Evolutionary conservation across 2,113 vertebrate genomes (phyloP).

Genomic region (Gopherus evgoodei): DNA sequence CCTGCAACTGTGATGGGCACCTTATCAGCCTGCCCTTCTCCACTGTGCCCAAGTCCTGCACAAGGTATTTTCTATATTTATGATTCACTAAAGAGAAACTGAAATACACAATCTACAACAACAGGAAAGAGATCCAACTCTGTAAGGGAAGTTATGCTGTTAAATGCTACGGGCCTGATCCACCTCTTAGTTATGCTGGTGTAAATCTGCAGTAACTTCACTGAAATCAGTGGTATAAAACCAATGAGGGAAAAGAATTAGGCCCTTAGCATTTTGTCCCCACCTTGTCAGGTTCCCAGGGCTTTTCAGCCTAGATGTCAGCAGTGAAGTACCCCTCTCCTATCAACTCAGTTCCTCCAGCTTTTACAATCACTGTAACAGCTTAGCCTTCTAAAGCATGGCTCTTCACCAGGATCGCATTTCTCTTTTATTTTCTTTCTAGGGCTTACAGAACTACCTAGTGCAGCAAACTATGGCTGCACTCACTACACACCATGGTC

Average conservation of each 20-base stretch:
- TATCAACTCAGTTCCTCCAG: neutral
- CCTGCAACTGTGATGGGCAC: accelerated
- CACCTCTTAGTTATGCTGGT: neutral
- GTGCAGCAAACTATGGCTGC: neutral
- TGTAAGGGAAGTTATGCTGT: neutral
- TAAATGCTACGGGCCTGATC: accelerated
- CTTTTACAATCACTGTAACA: neutral
- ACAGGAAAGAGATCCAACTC: neutral
- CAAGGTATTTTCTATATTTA: neutral
- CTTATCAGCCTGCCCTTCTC: neutral
- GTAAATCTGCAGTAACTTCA: neutral
- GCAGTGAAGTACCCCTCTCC: neutral
- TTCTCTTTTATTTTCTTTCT: neutral
- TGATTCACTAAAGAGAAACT: neutral
- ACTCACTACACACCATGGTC: neutral
- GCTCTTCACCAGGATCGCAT: neutral
- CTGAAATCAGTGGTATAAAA: neutral
- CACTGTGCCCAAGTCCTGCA: accelerated
- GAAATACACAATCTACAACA: accelerated
- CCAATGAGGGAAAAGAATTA: neutral
- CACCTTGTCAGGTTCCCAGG: accelerated
- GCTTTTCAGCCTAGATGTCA: neutral
- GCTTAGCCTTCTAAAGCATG: neutral
- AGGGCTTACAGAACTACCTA: neutral
- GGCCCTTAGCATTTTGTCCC: neutral